phyloP scores from a whole-genome alignment of 2,888 invertebrate genomes.

The Acanthococcus lagerstroemiae region DNA sequence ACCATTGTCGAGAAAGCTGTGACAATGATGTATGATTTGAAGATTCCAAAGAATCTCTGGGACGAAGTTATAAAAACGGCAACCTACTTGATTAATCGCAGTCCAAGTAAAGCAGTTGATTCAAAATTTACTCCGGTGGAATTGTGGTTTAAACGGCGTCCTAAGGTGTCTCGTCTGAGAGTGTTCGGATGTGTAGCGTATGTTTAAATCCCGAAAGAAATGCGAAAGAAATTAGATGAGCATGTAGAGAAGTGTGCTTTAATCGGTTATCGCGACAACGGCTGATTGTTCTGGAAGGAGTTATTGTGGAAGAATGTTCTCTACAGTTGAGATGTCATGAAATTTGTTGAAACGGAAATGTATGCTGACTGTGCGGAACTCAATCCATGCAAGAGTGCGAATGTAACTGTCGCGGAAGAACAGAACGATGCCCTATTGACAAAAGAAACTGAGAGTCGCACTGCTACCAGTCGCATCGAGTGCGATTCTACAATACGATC shows the following conservation, averaged over 20 bases:
- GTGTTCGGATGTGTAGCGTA: conserved; percentile 33
- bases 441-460: no score
- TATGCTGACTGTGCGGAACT: background rate
- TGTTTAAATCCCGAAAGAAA: conserved; percentile 26
- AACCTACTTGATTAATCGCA: background rate
- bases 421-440: no score
- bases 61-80: background rate
- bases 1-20: conserved; percentile 31
- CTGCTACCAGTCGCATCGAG: no score
- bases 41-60: background rate
- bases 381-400: no score
- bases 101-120: background rate
- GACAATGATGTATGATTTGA: background rate
- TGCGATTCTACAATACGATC: no score
- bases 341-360: background rate
- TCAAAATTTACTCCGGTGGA: background rate
- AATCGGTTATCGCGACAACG: conserved; percentile 14
- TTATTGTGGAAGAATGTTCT: background rate
- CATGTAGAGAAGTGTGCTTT: conserved; percentile 19
- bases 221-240: conserved; percentile 27
- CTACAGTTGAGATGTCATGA: background rate
- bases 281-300: background rate
- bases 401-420: no score
- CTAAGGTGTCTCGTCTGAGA: conserved; percentile 25
- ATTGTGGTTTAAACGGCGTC: background rate